Evolutionary conservation across 2,113 vertebrate species (phyloP).

Genomic region (Dipodomys spectabilis): DNA sequence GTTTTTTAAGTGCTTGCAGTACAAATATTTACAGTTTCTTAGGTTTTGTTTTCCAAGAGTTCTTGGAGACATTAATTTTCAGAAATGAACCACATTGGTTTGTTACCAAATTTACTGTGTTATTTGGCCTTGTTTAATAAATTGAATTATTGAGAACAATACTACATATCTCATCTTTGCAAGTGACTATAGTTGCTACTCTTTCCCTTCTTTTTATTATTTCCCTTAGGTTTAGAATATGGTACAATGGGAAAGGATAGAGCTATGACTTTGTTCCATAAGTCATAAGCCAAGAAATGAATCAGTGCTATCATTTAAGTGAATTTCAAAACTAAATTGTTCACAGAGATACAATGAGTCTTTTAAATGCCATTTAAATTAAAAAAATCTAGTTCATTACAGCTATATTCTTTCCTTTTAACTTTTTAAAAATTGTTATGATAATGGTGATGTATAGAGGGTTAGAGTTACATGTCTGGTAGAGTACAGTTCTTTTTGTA

Average conservation of each 20-base stretch:
- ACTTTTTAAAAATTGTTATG: no score
- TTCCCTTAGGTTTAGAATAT: slow-evolving; percentile 35
- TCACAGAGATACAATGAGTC: slow-evolving; percentile 8
- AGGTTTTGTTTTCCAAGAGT: neutral
- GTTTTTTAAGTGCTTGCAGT: neutral
- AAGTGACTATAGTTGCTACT: neutral
- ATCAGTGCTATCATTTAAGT: neutral
- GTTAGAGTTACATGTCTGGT: no score
- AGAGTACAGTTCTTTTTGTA: no score
- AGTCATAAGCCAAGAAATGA: slow-evolving; percentile 8
- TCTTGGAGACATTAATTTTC: neutral
- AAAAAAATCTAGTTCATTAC: slow-evolving; percentile 6
- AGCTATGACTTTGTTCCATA: neutral
- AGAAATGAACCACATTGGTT: neutral
- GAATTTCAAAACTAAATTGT: slow-evolving; percentile 46
- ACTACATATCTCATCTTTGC: neutral
- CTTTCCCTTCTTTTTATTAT: neutral
- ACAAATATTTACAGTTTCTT: slow-evolving; percentile 29
- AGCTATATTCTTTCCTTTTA: neutral
- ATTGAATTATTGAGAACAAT: slow-evolving; percentile 5
- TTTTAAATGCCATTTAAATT: neutral
- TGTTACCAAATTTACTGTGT: neutral
- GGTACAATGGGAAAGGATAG: neutral
- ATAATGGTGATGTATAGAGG: no score
- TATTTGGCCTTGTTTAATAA: slow-evolving; percentile 48